phyloP scores from a whole-genome alignment of 2,888 invertebrate genomes.

The Invenusta paracnida region DNA sequence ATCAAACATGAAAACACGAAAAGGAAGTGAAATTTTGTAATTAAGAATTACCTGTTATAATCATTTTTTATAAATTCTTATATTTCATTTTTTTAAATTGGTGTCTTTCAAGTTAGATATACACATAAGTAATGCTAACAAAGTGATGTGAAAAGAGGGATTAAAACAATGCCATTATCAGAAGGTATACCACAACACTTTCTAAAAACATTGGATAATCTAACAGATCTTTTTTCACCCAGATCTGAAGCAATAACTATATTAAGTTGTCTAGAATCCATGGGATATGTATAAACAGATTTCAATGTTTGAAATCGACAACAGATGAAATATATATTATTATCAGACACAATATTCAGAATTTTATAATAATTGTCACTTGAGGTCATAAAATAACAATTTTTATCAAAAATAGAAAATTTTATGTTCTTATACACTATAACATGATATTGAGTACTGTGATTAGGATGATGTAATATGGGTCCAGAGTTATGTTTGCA shows the following conservation, averaged over 20 bases:
- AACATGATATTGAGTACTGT: not conserved
- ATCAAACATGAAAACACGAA: no score
- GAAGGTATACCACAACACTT: not conserved
- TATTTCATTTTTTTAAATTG: no score
- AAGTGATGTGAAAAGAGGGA: not conserved
- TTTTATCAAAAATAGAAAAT: not conserved
- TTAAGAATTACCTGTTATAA: no score
- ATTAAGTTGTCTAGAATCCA: not conserved
- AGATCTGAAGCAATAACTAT: not conserved
- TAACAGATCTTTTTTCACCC: not conserved
- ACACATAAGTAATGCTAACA: no score
- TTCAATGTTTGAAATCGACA: not conserved
- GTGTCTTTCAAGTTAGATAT: no score
- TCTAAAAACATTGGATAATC: not conserved
- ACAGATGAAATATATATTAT: not conserved
- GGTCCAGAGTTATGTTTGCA: not conserved
- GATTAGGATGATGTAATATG: not conserved
- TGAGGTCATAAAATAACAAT: not conserved
- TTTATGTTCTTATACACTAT: not conserved
- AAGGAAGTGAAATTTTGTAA: no score
- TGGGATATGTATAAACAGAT: not conserved
- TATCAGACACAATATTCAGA: not conserved
- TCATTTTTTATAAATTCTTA: no score
- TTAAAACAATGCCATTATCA: not conserved
- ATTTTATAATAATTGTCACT: not conserved